Base-by-base conservation (phyloP, 2,113 vertebrate species). In the Petrocephalus zakoni region DNA sequence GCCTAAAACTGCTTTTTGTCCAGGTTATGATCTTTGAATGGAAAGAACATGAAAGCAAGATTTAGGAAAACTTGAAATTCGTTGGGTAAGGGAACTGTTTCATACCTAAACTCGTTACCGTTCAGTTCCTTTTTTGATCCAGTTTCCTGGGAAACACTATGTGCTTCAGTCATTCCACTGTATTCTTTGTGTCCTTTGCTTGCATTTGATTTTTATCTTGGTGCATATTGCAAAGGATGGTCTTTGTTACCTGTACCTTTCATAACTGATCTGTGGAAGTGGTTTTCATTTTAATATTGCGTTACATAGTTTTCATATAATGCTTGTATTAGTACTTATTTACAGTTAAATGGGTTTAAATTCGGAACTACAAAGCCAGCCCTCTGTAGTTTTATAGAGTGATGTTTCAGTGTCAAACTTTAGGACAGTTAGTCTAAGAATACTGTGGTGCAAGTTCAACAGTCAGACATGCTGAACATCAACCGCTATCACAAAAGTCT, bases 21-120 rank as follows among this genome's bases (percentile, higher is more conserved):
- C 56, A 61, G 34, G 52, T 89, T 89, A 88, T 90, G 85, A 87
- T 13, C 84, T 58, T n/a, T 53, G 56, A 13, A 55, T 52, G 52
- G 78, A 83, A 83, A 22, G 46, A 83, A 10, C 46, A 37, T 83
- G 42, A 46, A 83, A 17, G 7, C 46, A 37, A 49, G 37, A 83
- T 83, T 83, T 83, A 83, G 29, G 13, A 29, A 68, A 46, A 22
- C 78, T 46, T 22, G 19, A 37, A 17, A 83, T 83, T 47, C 21
- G 37, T 1, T 47, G 10, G 78, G 78, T 83, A 83, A 83, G 21
- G 42, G 19, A 81, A 15, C 15, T 4, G 7, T 83, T 83, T 47
- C 47, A 47, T 7, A 83, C 78, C 68, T 13, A 8, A 29, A 75
- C 9, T 21, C 78, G 47, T 46, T 82, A 82, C 15, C 47, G 17